phyloP scores from a whole-genome alignment of 2,113 vertebrate genomes.

The Syngnathus typhle region DNA sequence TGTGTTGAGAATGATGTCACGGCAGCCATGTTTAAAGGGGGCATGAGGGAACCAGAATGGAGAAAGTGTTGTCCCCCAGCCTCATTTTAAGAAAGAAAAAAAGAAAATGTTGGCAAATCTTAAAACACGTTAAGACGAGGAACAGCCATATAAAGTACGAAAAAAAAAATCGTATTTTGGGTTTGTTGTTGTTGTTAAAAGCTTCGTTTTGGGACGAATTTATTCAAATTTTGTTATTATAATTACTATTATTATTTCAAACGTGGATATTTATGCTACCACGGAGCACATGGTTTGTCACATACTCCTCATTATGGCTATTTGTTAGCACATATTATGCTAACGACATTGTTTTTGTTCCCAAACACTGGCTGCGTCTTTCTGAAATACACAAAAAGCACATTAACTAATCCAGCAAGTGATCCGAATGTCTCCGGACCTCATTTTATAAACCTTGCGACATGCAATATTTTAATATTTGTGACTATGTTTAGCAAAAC shows the following conservation, averaged over 20 bases:
- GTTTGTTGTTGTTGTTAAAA: not conserved
- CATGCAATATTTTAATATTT: not conserved
- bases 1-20: not conserved
- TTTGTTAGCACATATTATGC: not conserved
- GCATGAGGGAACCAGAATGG: not conserved
- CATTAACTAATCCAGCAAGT: not conserved
- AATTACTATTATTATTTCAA: not conserved
- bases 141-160: no score
- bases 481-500: not conserved
- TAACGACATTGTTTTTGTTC: not conserved
- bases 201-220: not conserved
- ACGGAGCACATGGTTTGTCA: no score
- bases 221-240: not conserved
- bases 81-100: no score
- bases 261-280: not conserved
- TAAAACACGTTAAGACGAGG: no score
- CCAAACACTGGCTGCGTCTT: not conserved
- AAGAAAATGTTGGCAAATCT: no score
- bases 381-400: not conserved
- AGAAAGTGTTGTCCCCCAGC: no score
- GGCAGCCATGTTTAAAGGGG: not conserved
- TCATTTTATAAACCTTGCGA: no score
- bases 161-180: no score
- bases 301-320: not conserved
- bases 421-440: not conserved